Evolutionary conservation across 2,113 vertebrate genomes (phyloP).

Genomic region (Tragelaphus imberbis): DNA sequence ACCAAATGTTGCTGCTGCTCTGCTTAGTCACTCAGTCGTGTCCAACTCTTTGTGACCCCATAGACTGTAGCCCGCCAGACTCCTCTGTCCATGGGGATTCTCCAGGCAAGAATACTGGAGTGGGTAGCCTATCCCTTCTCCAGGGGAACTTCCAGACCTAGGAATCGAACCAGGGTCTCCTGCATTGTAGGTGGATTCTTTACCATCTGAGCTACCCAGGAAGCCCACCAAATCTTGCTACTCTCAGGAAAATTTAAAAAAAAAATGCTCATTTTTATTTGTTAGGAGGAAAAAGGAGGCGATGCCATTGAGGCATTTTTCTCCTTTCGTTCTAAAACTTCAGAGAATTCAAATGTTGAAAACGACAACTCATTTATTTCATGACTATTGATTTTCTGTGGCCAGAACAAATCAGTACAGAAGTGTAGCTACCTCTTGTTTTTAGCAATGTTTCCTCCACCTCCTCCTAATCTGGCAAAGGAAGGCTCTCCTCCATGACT

Average conservation of each 20-base stretch:
- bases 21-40: not conserved
- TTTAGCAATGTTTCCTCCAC: not conserved
- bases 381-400: not conserved
- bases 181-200: not conserved
- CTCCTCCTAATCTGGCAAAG: not conserved
- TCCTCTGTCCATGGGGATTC: not conserved
- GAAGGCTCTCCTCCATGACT: not conserved
- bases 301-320: not conserved
- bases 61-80: not conserved
- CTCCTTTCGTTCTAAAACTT: not conserved
- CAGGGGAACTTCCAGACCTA: not conserved
- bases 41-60: not conserved
- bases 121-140: not conserved
- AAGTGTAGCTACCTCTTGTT: not conserved
- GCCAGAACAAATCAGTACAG: not conserved
- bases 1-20: not conserved
- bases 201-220: not conserved
- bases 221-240: not conserved
- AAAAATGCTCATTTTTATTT: not conserved
- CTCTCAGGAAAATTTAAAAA: not conserved
- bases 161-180: not conserved
- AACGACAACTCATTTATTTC: not conserved
- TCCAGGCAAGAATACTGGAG: not conserved
- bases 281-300: not conserved
- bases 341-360: not conserved